Conservation (phyloP, 1,140 invertebrate species). For the Eumaeus atala region DNA sequence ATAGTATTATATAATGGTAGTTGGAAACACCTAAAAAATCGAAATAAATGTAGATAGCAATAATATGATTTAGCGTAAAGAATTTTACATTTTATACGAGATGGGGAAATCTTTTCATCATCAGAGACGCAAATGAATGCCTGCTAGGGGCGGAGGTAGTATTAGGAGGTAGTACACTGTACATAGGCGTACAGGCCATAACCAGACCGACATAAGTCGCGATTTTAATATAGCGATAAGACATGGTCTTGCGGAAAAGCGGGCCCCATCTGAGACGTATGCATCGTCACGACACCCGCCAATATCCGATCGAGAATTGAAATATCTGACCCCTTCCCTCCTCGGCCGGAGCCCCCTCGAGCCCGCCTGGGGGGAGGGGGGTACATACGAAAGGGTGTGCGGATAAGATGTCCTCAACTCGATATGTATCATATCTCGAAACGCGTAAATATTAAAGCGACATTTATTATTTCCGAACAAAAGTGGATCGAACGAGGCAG, state of each 20-base stretch:
- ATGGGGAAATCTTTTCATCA: too few species aligned
- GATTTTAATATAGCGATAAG: slow-evolving; percentile 60
- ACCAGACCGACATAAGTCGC: slow-evolving; percentile 24
- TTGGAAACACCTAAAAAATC: too few species aligned
- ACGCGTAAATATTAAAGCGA: slow-evolving; percentile 4
- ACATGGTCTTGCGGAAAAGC: slow-evolving; percentile 34
- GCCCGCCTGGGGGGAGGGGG: not conserved
- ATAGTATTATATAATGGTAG: too few species aligned
- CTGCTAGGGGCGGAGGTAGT: too few species aligned
- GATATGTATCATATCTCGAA: too few species aligned
- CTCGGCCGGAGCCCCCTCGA: slow-evolving; percentile 13
- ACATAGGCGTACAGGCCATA: slow-evolving; percentile 4
- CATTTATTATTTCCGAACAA: not conserved
- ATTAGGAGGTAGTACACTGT: not conserved
- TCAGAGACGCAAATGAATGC: too few species aligned
- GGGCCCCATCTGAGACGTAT: slow-evolving; percentile 46
- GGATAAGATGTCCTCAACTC: slow-evolving; percentile 1
- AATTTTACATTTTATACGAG: too few species aligned
- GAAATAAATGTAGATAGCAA: too few species aligned
- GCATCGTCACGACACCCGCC: slow-evolving; percentile 51
- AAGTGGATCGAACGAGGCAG: too few species aligned
- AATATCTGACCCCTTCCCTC: slow-evolving; percentile 54
- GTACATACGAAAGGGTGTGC: not conserved
- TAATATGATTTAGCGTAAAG: too few species aligned
- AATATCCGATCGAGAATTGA: slow-evolving; percentile 59